Percentiles rank a stretch among this genome's conserved stretches.
These are phyloP conservation scores for Oscheius sp. DNA, from an alignment of 2,888 invertebrate species.

Conservation along the genomic window DNA sequence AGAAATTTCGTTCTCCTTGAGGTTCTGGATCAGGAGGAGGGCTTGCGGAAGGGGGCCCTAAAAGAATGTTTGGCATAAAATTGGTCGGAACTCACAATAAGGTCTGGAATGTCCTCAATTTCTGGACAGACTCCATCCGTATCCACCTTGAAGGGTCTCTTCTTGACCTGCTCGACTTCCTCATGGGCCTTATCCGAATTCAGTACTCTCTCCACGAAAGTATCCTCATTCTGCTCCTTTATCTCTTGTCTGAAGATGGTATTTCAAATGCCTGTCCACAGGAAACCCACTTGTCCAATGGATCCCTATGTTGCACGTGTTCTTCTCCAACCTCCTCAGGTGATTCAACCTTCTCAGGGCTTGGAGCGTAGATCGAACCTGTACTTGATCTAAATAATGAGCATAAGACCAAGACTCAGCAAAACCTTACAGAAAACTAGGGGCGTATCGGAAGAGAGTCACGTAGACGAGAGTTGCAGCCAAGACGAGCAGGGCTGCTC, in stretches of 20 bases:
- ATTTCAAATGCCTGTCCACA: neutral
- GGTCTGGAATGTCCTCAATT: constrained; percentile 51
- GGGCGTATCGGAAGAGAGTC: constrained; percentile 9
- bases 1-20: constrained; percentile 60
- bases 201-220: constrained; percentile 6
- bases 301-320: constrained; percentile 14
- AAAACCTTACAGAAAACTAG: constrained; percentile 15
- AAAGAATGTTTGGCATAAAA: neutral
- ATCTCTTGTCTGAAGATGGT: constrained; percentile 7
- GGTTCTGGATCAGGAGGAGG: constrained; percentile 68
- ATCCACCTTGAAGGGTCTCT: constrained; percentile 24
- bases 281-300: constrained; percentile 20
- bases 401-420: no score
- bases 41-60: constrained; percentile 64
- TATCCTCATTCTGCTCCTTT: constrained; percentile 18
- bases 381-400: neutral
- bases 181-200: constrained; percentile 18
- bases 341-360: neutral
- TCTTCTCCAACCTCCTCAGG: neutral
- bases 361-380: neutral
- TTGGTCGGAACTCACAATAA: constrained; percentile 33
- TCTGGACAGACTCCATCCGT: constrained; percentile 50
- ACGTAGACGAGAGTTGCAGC: constrained; percentile 24
- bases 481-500: constrained; percentile 6
- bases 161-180: constrained; percentile 7